Conservation (phyloP, 2,797 vertebrate genomes). For the Sebastes ruberrimus region DNA sequence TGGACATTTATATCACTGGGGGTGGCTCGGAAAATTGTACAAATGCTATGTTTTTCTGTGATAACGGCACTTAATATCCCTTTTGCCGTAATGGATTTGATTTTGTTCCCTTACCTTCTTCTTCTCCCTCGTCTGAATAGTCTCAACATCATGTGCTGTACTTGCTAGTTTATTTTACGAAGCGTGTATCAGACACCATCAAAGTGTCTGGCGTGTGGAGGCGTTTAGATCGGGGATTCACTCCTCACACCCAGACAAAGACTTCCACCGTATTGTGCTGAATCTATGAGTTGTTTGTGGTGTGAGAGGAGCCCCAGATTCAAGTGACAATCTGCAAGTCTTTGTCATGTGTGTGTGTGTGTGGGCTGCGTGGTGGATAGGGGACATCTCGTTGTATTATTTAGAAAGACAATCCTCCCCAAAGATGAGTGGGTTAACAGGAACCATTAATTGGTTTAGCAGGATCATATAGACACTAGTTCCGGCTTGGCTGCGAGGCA, state of each 20-base stretch:
- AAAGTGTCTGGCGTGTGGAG: conserved; percentile 63
- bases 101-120: conserved; percentile 60
- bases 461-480: conserved; percentile 76
- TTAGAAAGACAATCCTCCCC: conserved; percentile 79
- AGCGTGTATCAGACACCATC: conserved; percentile 58
- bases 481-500: conserved; percentile 72
- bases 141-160: conserved; percentile 23
- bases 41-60: conserved; percentile 73
- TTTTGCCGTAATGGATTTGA: conserved; percentile 68
- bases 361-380: conserved; percentile 70
- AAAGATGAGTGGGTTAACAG: conserved; percentile 82
- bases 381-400: conserved; percentile 79
- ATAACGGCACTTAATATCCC: conserved; percentile 72
- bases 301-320: conserved; percentile 66
- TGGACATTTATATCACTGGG: conserved; percentile 81
- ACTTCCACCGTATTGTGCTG: conserved; percentile 67
- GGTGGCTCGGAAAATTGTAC: conserved; percentile 71
- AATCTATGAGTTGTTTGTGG: conserved; percentile 71
- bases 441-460: conserved; percentile 85
- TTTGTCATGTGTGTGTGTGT: conserved; percentile 68
- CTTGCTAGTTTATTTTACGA: conserved; percentile 61
- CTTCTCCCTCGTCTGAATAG: conserved; percentile 41
- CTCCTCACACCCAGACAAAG: conserved; percentile 72
- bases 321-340: conserved; percentile 69
- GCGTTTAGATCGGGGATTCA: conserved; percentile 68